These are phyloP conservation scores for Indri indri DNA, from an alignment of 2,113 vertebrate species.

Conservation along the genomic window DNA sequence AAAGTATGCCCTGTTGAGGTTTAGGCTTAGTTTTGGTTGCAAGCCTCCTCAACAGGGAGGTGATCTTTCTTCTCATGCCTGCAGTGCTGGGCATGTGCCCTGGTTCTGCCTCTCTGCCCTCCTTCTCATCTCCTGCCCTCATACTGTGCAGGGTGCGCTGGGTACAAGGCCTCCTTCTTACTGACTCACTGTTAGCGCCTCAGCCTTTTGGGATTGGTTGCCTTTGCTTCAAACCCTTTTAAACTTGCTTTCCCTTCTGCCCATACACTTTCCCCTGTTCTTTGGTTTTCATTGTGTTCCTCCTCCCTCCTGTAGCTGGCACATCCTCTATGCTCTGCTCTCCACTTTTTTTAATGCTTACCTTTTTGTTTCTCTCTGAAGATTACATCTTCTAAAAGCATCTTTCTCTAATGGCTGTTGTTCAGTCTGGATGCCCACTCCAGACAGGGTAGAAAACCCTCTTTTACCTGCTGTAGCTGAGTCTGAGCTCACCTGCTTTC, in stretches of 20 bases:
- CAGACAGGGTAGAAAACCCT: neutral
- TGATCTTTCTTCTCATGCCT: neutral
- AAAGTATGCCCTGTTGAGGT: neutral
- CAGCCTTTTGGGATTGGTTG: neutral
- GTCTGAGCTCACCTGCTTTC: neutral
- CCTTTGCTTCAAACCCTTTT: neutral
- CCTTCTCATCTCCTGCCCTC: neutral
- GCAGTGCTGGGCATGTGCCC: neutral
- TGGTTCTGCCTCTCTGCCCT: neutral
- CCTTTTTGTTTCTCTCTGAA: slow-evolving; percentile 19
- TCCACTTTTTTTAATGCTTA: neutral
- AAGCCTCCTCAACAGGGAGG: neutral
- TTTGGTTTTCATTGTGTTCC: neutral
- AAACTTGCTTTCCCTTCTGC: neutral
- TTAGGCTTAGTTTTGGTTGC: neutral
- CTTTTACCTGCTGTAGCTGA: neutral
- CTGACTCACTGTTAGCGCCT: neutral
- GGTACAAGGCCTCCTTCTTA: neutral
- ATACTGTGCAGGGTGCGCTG: neutral
- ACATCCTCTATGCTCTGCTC: neutral
- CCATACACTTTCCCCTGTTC: neutral
- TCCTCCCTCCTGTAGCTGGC: neutral
- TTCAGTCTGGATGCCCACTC: neutral
- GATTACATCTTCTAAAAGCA: neutral
- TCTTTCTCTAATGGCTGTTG: neutral